Evolutionary conservation across 1,140 invertebrate species (phyloP), one percentile per base, ranked within the genome.

Genomic region (Littorina saxatilis): DNA sequence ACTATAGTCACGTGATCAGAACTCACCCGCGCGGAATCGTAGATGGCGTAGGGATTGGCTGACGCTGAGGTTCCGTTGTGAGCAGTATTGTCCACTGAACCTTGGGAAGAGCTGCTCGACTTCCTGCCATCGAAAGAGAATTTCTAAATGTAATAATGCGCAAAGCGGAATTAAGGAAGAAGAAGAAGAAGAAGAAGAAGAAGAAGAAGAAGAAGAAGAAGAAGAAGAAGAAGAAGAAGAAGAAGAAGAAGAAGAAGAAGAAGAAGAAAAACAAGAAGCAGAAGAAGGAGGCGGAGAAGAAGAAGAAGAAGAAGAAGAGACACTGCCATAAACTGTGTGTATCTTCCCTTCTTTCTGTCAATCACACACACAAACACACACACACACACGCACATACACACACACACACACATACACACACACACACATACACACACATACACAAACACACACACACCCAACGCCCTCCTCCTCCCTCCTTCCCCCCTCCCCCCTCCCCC

Each of bases 21-120:
- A 50, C 39, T 40, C 7, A 73, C 55, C 39, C 78, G 47, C 5
- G 80, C 76, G 0, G 58, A 78, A 27, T 78, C 76, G 76, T 78
- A 78, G 20, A 73, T 17, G 4, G 40, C 23, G 23, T 29, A 43
- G 37, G 37, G 66, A 37, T 58, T 78, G 29, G 47, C 61, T 29
- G 83, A 80, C 15, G 77, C 66, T 50, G 82, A 75, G 29, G 61
- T 86, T 70, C 87, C 87, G 83, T 89, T 87, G 39, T 87, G 86
- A n/a, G 83, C 81, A 37, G 73, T 78, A 58, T 87, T 88, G 58
- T 90, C 89, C 55, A 85, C 20, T 4, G 90, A 90, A 63, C 88
- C 86, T 52, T 88, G 87, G 11, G 89, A 90, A 13, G 90, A 91
- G 61, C 89, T 90, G 63, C 89, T 91, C 39, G 89, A 90, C 83